Base-by-base conservation (phyloP, 2,113 vertebrate species). In the Charina bottae region DNA sequence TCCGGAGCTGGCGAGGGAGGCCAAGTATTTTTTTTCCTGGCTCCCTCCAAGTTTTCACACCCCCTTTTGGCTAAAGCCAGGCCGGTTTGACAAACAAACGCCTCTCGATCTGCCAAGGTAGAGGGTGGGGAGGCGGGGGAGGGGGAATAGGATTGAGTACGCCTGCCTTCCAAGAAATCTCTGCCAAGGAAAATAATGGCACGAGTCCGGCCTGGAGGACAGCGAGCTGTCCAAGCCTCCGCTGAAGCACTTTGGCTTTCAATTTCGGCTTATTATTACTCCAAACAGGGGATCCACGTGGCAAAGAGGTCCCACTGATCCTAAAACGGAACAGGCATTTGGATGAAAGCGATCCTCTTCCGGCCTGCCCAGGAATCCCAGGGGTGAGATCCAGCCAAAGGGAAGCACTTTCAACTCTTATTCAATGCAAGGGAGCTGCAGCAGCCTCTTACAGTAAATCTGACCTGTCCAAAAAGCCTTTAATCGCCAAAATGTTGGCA, bases 11-110 rank as follows among this genome's bases (percentile, higher is more conserved):
- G 19, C 4, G 15, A 10, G 11, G 55, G 33, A 64, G n/a, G 15
- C 49, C 13, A 26, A n/a, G 23, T 46, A 37, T 78, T 78, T 15
- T 8, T 12, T 42, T 11, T 11, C 37, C 23, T 10, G 5, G 8
- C 42, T 68, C 13, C 17, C 60, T 62, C 87, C 68, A 60, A 37
- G 93, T 8, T 33, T 54, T 92, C 28, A 53, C 56, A 62, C 49
- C 91, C 89, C 87, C 90, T 90, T 56, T 87, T 37, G 72, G 58
- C 78, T 55, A 68, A 64, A 26, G 12, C 21, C 60, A 37, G 56
- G 10, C 4, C 10, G 26, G 4, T 26, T 17, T 55, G 19, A 7
- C 8, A 72, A 49, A 17, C 28, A 55, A 64, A 54, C 1, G 19
- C 37, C 26, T 55, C n/a, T 49, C 49, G 37, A 10, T 49, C 53